Base-by-base conservation (phyloP, 2,797 vertebrate genomes). In the Alosa sapidissima region DNA sequence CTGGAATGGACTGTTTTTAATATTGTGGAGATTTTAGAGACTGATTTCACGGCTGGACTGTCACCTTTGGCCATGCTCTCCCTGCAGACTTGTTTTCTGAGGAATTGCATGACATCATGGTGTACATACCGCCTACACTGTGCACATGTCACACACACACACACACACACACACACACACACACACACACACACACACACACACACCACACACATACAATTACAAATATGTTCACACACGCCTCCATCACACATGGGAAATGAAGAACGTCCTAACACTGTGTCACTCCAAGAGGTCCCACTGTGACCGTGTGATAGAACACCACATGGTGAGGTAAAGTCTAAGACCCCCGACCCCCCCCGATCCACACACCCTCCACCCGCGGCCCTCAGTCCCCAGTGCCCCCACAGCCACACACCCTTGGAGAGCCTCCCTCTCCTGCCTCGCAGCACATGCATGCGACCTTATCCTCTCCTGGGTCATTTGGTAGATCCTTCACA, bases 191-290 rank as follows among this genome's bases (percentile, higher is more conserved):
- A 19, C 28, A 83, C 51, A 21, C 51, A 11, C 51, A 81, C 10
- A 47, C 14, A 41, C 65, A 58, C 10, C 28, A 28, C 28, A 28
- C 28, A 28, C 28, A 28, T n/a, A 68, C 24, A 33, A 14, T 24
- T 51, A 65, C 58, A 48, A 36, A 83, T 54, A 45, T 60, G 47
- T 51, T 49, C 82, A 83, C 82, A 51, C 60, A 68, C 89, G 81
- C 91, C 90, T 88, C 88, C 83, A 86, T 85, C 84, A 82, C 81
- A 84, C 82, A 82, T 89, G 81, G 45, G 49, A 48, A 28, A 81
- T 49, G 45, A 51, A 48, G 24, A 52, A 52, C 81, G 47, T 90
- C 21, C 88, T 91, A 87, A 90, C 87, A 41, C 81, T 55, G 82
- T 14, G 33, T 72, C 65, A 41, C 41, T 72, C 65, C 65, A 72